Conservation (phyloP, 1,140 invertebrate species). For the Listronotus oregonensis region DNA sequence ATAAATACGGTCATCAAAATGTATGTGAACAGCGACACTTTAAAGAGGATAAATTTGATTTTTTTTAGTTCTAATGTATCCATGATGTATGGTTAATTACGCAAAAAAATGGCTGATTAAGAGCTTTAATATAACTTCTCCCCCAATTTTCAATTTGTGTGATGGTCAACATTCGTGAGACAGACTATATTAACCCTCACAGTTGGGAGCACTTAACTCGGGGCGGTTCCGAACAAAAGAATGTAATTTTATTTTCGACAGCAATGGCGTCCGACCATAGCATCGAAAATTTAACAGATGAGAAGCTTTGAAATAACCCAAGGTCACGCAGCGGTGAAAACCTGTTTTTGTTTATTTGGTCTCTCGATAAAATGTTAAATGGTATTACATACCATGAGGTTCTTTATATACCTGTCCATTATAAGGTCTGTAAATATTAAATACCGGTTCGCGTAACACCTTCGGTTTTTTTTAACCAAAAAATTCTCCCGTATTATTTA, state of each 20-base stretch:
- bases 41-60: too few relatives aligned
- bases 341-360: conserved; percentile 13
- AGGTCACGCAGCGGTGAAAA: conserved; percentile 12
- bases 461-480: too few relatives aligned
- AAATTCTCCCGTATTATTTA: too few relatives aligned
- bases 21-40: too few relatives aligned
- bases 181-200: neutral
- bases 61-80: too few relatives aligned
- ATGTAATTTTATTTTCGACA: conserved; percentile 13
- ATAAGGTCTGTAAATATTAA: too few relatives aligned
- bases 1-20: too few relatives aligned
- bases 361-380: conserved; percentile 6
- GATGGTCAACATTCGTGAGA: neutral
- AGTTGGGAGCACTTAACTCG: neutral
- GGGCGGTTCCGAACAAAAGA: conserved; percentile 4
- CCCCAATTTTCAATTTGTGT: neutral
- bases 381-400: neutral
- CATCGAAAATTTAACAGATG: conserved; percentile 5
- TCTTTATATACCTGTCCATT: too few relatives aligned
- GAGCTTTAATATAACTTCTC: too few relatives aligned
- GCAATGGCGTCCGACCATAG: conserved; percentile 2
- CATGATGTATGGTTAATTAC: too few relatives aligned
- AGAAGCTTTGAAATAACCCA: neutral
- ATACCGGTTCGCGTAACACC: too few relatives aligned
- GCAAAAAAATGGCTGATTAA: too few relatives aligned